A percentile compares a stretch with the other conserved stretches of the same genome.
These are phyloP conservation scores for Prorops nasuta DNA, from an alignment of 1,140 invertebrate genomes.

Conservation along the genomic window DNA sequence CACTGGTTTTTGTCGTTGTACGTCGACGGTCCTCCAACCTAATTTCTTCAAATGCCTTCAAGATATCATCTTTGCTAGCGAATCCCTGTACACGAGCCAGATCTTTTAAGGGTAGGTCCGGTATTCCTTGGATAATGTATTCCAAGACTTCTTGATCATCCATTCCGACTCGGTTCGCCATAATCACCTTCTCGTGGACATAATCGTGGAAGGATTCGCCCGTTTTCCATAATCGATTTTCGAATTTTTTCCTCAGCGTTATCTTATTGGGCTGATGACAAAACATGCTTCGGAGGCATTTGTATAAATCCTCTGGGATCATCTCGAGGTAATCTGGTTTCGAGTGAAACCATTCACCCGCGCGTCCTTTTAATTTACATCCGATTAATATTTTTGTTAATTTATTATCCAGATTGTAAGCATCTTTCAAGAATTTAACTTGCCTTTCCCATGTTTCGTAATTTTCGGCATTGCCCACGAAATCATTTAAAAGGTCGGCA, in stretches of 20 bases:
- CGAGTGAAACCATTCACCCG: neutral
- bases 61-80: neutral
- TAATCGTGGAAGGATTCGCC: constrained; percentile 5
- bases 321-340: neutral
- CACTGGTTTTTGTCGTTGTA: neutral
- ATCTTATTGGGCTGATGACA: neutral
- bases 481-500: neutral
- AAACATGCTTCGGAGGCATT: neutral
- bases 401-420: neutral
- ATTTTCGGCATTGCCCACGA: neutral
- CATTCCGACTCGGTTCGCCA: constrained; percentile 4
- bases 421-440: neutral
- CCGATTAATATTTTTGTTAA: neutral
- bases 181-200: constrained; percentile 10
- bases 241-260: neutral
- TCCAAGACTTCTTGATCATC: constrained; percentile 1
- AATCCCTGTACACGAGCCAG: constrained; percentile 1
- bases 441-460: neutral
- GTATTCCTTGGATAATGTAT: constrained; percentile 11
- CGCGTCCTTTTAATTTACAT: neutral
- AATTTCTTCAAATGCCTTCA: constrained; percentile 7
- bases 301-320: neutral
- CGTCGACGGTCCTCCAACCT: neutral
- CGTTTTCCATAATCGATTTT: neutral
- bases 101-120: neutral